Base-by-base conservation (phyloP, 2,113 vertebrate genomes). In the Trematocara stigmaticum region DNA sequence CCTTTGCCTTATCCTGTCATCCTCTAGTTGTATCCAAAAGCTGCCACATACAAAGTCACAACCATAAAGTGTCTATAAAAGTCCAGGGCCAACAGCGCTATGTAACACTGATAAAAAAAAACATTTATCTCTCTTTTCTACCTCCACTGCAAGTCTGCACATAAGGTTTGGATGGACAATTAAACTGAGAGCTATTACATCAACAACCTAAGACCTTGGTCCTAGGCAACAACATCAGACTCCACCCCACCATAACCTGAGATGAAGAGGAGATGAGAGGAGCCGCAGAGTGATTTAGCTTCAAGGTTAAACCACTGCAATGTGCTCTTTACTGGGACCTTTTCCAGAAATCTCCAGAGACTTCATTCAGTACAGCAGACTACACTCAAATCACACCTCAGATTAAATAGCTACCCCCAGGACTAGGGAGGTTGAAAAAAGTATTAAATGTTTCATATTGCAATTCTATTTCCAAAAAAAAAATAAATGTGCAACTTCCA, bases 341-440 rank as follows among this genome's bases (percentile, higher is more conserved):
- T 55, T 49, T 52, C 51, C 66, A 84, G 5, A 5, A 86, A 59
- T 74, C 56, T 83, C 18, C 45, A 79, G 57, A 71, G 23, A 51
- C 61, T 78, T 15, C 9, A 76, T 78, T 76, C 52, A 69, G 49
- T 11, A 52, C 31, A 82, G 26, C 31, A 15, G 2, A 35, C 51
- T 51, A 76, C 55, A 49, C 35, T 86, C 52, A 53, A 76, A 83
- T 76, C 71, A 76, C 71, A 76, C 49, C 81, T 84, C 26, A 66
- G 56, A 87, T 88, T 78, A 88, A 87, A 89, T 83, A 84, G 66
- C 81, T 55, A n/a, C 26, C 34, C 29, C 6, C 15, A 71, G 71
- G 57, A 87, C 35, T 59, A 15, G 78, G 42, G 81, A 23, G 51
- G 23, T 47, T 76, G 52, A 38, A 42, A 64, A 88, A 80, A 55